A percentile compares a stretch with the other conserved stretches of the same genome.
These are phyloP conservation scores for Enteromius anoplus DNA, from an alignment of 2,797 vertebrate species.

Conservation along the genomic window DNA sequence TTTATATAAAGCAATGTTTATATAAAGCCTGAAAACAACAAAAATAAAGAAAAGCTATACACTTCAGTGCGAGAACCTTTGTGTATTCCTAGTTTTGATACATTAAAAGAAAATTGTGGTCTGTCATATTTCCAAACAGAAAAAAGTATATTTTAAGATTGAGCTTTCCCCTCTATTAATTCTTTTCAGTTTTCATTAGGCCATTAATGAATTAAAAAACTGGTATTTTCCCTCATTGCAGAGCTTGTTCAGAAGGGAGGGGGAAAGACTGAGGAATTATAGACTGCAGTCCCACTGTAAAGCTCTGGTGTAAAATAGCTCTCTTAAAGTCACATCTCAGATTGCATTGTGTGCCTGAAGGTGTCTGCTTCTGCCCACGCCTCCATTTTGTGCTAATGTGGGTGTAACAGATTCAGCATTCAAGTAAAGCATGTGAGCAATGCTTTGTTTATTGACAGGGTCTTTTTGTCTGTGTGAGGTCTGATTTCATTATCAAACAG, in stretches of 20 bases:
- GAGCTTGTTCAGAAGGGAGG: background rate
- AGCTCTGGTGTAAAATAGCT: conserved; percentile 14
- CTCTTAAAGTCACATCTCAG: conserved; percentile 2
- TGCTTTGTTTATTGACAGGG: conserved; percentile 29
- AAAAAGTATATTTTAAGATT: background rate
- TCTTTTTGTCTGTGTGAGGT: background rate
- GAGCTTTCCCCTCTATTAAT: background rate
- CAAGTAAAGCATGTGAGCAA: background rate
- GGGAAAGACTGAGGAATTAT: background rate
- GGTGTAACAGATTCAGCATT: conserved; percentile 29
- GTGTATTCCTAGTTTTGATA: background rate
- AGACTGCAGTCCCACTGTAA: conserved; percentile 8
- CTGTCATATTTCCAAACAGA: background rate
- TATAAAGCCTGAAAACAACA: background rate
- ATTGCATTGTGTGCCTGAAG: conserved; percentile 32
- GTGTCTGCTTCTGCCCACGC: conserved; percentile 8
- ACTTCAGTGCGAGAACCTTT: background rate
- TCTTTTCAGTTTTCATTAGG: background rate
- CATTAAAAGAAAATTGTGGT: background rate
- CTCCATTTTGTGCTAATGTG: conserved; percentile 42
- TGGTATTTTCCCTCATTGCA: background rate
- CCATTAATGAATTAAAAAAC: background rate
- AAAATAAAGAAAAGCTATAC: background rate
- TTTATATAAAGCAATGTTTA: background rate
- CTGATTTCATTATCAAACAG: conserved; percentile 10